Evolutionary conservation across 2,113 vertebrate genomes (phyloP).

Genomic region (Brachyhypopomus gauderio): DNA sequence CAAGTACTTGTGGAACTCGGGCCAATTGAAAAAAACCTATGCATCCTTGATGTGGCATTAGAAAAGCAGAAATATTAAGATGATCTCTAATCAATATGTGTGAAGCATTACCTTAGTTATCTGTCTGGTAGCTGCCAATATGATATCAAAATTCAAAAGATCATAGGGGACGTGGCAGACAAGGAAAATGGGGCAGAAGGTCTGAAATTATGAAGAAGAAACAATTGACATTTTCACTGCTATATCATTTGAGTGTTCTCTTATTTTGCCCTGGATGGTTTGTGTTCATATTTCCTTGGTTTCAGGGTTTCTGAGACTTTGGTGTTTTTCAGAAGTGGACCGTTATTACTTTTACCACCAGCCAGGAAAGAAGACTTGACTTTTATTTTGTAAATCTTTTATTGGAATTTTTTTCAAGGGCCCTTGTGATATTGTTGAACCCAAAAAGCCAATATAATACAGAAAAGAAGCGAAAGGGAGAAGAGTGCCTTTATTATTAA

Average conservation of each 20-base stretch:
- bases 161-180: not conserved
- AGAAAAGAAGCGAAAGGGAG: not conserved
- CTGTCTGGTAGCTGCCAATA: constrained; percentile 31
- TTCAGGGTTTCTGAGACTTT: not conserved
- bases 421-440: constrained; percentile 18
- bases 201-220: not conserved
- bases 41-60: not conserved
- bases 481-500: constrained; percentile 22
- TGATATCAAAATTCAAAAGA: constrained; percentile 14
- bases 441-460: not conserved
- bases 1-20: too few relatives aligned
- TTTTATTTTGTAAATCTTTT: constrained; percentile 35
- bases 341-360: constrained; percentile 32
- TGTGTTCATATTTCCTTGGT: not conserved
- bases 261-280: not conserved
- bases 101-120: constrained; percentile 31
- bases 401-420: constrained; percentile 30
- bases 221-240: not conserved
- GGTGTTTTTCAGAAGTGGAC: not conserved
- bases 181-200: not conserved
- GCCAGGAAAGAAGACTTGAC: not conserved
- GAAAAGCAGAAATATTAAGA: constrained; percentile 5
- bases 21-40: not conserved
- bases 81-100: constrained; percentile 26
- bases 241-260: not conserved